Conservation (phyloP, 1,140 invertebrate genomes). For the Pseudobourletiella spinata region DNA sequence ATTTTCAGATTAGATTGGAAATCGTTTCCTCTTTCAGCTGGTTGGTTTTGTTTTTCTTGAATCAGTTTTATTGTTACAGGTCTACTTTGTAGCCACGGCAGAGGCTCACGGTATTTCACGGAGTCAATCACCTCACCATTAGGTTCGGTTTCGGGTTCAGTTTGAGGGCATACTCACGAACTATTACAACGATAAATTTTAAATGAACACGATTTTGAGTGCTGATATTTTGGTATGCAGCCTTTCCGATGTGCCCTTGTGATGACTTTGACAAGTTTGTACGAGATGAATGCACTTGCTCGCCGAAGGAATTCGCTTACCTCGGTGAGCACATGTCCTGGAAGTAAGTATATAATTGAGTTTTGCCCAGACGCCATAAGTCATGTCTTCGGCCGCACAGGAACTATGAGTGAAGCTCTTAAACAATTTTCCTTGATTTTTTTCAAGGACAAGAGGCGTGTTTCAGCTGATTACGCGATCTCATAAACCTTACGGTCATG, state of each 20-base stretch:
- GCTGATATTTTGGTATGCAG: background rate
- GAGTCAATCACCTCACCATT: conserved; percentile 19
- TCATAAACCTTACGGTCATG: conserved; percentile 13
- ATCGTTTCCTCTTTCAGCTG: too few species aligned
- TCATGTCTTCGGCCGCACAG: background rate
- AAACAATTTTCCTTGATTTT: background rate
- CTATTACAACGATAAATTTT: too few species aligned
- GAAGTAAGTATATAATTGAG: conserved; percentile 10
- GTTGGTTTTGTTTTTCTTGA: too few species aligned
- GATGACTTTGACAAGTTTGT: conserved; percentile 17
- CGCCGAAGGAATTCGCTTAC: conserved; percentile 2
- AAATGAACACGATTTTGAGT: too few species aligned
- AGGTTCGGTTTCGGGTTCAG: too few species aligned
- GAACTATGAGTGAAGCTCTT: background rate
- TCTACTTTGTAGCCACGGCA: background rate
- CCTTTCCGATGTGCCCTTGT: conserved; percentile 25
- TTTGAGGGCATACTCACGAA: too few species aligned
- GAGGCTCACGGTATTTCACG: conserved; percentile 14
- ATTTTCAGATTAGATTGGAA: too few species aligned
- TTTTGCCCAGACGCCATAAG: background rate
- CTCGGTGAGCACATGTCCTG: conserved; percentile 26
- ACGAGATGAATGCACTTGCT: conserved; percentile 14
- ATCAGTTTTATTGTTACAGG: too few species aligned
- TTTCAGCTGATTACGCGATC: conserved; percentile 11
- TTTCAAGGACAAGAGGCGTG: conserved; percentile 1